These are phyloP conservation scores for Hestina assimilis DNA, from an alignment of 1,140 invertebrate species.

Conservation along the genomic window DNA sequence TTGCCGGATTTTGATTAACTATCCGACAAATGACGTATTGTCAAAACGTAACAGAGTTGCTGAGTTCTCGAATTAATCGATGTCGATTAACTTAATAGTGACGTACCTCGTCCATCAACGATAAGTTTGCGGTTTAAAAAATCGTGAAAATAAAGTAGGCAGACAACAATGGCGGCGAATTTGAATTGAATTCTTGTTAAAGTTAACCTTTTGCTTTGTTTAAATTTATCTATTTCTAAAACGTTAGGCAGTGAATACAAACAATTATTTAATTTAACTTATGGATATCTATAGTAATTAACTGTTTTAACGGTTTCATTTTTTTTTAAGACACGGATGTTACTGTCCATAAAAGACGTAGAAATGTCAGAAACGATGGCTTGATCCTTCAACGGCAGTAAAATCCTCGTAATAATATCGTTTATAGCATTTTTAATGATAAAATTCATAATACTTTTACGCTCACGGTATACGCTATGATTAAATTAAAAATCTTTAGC, in stretches of 20 bases:
- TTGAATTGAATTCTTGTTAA: constrained; percentile 59
- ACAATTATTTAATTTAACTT: no score
- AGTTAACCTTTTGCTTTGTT: constrained; percentile 29
- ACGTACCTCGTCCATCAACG: constrained; percentile 40
- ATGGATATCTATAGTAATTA: constrained; percentile 1
- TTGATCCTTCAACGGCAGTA: constrained; percentile 8
- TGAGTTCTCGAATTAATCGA: constrained; percentile 58
- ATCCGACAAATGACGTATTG: constrained; percentile 44
- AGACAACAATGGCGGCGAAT: constrained; percentile 65
- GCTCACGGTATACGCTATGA: background rate
- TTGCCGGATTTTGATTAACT: constrained; percentile 55
- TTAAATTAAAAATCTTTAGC: background rate
- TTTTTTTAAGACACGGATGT: background rate
- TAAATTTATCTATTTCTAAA: constrained; percentile 20
- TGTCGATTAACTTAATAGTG: constrained; percentile 36
- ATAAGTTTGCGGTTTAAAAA: constrained; percentile 49
- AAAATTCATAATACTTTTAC: background rate
- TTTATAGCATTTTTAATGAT: constrained; percentile 1
- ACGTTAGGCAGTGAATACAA: constrained; percentile 28
- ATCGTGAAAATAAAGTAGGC: constrained; percentile 50
- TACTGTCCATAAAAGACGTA: constrained; percentile 1
- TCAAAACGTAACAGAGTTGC: constrained; percentile 54
- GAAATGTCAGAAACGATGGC: constrained; percentile 6
- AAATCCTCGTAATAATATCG: constrained; percentile 3
- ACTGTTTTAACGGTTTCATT: background rate